phyloP scores from a whole-genome alignment of 2,113 vertebrate genomes.

The Gracilinanus agilis region DNA sequence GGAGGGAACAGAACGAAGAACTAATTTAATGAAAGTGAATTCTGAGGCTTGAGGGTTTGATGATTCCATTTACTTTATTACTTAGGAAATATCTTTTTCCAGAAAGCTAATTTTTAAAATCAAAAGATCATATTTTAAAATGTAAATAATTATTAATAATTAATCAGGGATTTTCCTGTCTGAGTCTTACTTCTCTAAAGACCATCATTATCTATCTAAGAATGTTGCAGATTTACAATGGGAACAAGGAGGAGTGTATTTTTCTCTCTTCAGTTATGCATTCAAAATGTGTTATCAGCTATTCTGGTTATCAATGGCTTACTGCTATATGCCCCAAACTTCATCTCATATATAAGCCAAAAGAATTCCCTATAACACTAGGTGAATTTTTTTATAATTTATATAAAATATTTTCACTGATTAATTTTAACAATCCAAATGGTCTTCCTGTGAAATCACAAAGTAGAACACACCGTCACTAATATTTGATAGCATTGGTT shows the following conservation, averaged over 20 bases:
- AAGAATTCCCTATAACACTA: not conserved
- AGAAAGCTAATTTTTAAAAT: constrained; percentile 32
- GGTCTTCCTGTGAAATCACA: constrained; percentile 40
- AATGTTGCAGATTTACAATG: not conserved
- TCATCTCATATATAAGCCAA: not conserved
- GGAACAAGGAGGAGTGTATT: not conserved
- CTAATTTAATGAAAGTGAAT: constrained; percentile 34
- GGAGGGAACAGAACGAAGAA: not conserved
- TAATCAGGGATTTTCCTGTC: constrained; percentile 16
- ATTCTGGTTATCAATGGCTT: not conserved
- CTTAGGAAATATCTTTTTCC: constrained; percentile 50
- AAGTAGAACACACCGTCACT: constrained; percentile 44
- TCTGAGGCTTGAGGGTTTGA: not conserved
- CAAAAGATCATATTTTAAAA: constrained; percentile 44
- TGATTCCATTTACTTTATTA: constrained; percentile 55
- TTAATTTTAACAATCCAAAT: constrained; percentile 6
- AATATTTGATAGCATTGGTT: constrained; percentile 69
- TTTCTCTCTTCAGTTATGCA: constrained; percentile 16
- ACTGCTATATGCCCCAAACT: constrained; percentile 22
- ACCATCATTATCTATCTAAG: not conserved
- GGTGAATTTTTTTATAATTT: constrained; percentile 37
- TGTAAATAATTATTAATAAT: constrained; percentile 24
- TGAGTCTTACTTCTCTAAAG: not conserved
- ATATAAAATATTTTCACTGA: constrained; percentile 42
- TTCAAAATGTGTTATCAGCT: constrained; percentile 17